Base-by-base conservation (phyloP, 2,797 vertebrate species). In the Rhinatrema bivittatum region DNA sequence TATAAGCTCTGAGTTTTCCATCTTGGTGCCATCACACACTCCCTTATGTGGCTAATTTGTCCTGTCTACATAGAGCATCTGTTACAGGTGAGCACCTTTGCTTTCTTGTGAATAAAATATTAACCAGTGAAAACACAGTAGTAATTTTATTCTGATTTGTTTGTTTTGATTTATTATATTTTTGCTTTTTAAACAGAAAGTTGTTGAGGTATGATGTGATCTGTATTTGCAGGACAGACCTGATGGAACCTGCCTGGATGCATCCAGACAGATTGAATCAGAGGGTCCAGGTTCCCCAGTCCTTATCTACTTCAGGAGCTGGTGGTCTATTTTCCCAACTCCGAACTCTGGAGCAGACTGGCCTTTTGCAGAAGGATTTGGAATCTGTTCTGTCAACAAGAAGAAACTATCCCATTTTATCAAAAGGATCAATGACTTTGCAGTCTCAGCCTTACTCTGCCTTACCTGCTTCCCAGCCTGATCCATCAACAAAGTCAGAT, bases 261-360 rank as follows among this genome's bases (percentile, higher is more conserved):
- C 86, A 86, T 9, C 66, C 85, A 15, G 87, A 70, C 41, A 72
- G 71, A 13, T 29, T 83, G 47, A 81, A 67, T 46, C 75, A 87
- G 14, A 53, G 65, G 49, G 42, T 56, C 10, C 72, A 65, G 7
- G 53, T 66, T 8, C 29, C 62, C 33, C 53, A 61, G 3, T 30
- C 70, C 3, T 60, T 57, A 16, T 37, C 42, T 16, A 3, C 60
- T 46, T 58, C 67, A 42, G 78, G 85, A 7, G 53, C 60, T 39
- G 88, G 83, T 32, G 76, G 67, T 47, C 71, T 91, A 20, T 76
- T 90, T 24, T 87, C 89, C 25, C 89, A 86, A 3, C 78, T 89
- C 29, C 74, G 91, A 46, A 78, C 63, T 31, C 48, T 89, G 37
- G 90, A 97, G 44, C 70, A 74, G 42, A 45, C 62, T 53, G 60